Conservation (phyloP, 2,113 vertebrate species). For the Pantherophis guttatus region DNA sequence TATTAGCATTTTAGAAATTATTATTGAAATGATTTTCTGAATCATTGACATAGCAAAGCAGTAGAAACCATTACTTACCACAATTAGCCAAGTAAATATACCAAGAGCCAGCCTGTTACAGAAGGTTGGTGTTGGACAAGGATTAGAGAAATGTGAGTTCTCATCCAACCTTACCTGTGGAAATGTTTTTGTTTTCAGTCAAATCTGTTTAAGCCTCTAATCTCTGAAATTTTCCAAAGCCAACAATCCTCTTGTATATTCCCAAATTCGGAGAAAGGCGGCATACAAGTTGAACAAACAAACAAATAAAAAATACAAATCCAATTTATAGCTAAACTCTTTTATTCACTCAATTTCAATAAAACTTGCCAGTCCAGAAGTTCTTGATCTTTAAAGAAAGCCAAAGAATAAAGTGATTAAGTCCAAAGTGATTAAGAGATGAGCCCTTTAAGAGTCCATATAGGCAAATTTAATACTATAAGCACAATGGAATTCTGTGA, state of each 20-base stretch:
- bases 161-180: neutral
- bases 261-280: no score
- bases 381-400: neutral
- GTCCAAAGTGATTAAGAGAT: neutral
- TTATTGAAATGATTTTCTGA: neutral
- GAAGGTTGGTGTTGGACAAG: neutral
- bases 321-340: neutral
- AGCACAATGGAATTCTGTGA: neutral
- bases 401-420: neutral
- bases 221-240: neutral
- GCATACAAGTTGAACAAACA: no score
- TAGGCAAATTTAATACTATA: neutral
- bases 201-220: neutral
- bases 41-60: neutral
- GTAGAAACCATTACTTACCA: neutral
- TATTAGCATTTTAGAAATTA: neutral
- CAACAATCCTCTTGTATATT: neutral
- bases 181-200: neutral
- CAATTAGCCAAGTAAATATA: neutral
- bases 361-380: neutral
- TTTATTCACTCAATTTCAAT: neutral
- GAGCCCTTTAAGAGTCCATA: neutral
- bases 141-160: neutral
- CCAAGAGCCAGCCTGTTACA: neutral
- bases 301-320: neutral